Base-by-base conservation (phyloP, 1,140 invertebrate genomes). In the Atta cephalotes region DNA sequence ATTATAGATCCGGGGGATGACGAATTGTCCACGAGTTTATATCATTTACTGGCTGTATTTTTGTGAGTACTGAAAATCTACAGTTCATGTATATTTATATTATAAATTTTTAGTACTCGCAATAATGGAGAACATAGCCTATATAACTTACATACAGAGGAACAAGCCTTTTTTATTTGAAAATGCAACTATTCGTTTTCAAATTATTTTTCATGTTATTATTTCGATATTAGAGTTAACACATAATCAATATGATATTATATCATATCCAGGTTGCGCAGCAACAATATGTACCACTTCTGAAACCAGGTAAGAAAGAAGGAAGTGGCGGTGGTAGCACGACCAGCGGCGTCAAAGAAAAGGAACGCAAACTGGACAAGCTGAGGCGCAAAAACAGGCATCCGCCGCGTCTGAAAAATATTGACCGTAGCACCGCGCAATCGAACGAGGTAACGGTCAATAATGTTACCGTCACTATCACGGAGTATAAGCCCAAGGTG, bases 381-480 rank as follows among this genome's bases (percentile, higher is more conserved):
- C 93, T 93, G 45, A 92, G 93, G 62, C 93, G 95, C 39, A 95
- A 95, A 77, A 95, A 93, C 84, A 94, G 96, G 45, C 96, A 97
- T 93, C 97, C 97, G 68, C 97, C 98, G 3, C 96, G 98, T 87
- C 97, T 99, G 91, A 98, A 98, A 95, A 99, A 99, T 94, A 95
- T 98, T 35, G 98, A 99, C 92, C 96, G 98, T 76, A 98, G 97
- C 94, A 97, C 97, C 49, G 98, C 98, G 28, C 97, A 98, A 92
- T 98, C 98, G 51, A 97, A 98, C 94, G 98, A 98, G 95, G 98
- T 99, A 79, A 99, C 99, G 53, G 98, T 99, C 0, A 99, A 99
- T 93, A 98, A 98, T 93, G 98, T 99, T 45, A 99, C 99, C 28
- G 98, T 99, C 58, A 97, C 99, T 72, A 99, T 99, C 91, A 99